A percentile compares a stretch with the other conserved stretches of the same genome.
Conservation (phyloP, 2,888 invertebrate genomes). For the Euclidia mi region DNA sequence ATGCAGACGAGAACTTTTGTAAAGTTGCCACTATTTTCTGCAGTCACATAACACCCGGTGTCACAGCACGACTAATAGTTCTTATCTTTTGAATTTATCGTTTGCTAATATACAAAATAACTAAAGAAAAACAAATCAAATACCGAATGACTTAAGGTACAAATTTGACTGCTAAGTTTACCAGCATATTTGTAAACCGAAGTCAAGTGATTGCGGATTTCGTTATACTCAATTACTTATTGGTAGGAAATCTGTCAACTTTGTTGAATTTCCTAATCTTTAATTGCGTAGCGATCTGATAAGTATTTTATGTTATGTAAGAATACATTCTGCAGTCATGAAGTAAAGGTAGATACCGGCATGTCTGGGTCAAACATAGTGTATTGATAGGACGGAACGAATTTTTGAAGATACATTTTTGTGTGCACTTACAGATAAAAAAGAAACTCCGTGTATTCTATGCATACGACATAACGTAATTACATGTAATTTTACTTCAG, state of each 20-base stretch:
- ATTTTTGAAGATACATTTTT: too few relatives aligned
- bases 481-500: too few relatives aligned
- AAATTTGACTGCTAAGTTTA: constrained; percentile 19
- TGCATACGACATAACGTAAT: too few relatives aligned
- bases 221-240: constrained; percentile 64
- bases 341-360: not conserved
- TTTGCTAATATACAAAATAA: constrained; percentile 50
- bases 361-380: too few relatives aligned
- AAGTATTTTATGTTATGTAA: constrained; percentile 8
- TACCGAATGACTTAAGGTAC: constrained; percentile 18
- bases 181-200: constrained; percentile 42
- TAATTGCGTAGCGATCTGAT: constrained; percentile 48
- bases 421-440: too few relatives aligned
- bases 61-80: constrained; percentile 64
- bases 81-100: constrained; percentile 67
- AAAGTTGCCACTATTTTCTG: constrained; percentile 45
- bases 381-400: too few relatives aligned
- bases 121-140: constrained; percentile 43
- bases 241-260: constrained; percentile 64
- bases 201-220: constrained; percentile 66
- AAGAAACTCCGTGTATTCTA: too few relatives aligned
- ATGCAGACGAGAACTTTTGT: constrained; percentile 37
- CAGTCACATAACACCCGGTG: constrained; percentile 64
- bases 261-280: constrained; percentile 58
- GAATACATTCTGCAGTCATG: not conserved